A percentile compares a stretch with the other conserved stretches of the same genome.
Evolutionary conservation across 2,113 vertebrate species (phyloP).

Genomic region (Camelus bactrianus): DNA sequence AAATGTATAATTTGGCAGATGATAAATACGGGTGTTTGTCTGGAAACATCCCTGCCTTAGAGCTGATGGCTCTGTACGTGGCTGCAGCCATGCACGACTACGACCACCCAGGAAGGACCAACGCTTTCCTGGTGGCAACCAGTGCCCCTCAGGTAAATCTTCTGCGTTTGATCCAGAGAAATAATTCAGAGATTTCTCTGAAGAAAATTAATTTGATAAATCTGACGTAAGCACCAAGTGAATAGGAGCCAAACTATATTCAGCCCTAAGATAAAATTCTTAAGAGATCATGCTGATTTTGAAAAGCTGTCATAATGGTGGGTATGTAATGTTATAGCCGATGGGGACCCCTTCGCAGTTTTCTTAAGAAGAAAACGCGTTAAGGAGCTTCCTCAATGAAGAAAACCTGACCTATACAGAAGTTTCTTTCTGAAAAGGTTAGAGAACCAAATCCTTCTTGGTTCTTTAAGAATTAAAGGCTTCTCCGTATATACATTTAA

Average conservation of each 20-base stretch:
- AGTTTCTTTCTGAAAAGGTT: conserved; percentile 51
- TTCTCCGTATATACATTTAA: not conserved
- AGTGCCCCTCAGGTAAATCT: conserved; percentile 95
- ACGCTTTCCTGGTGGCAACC: conserved; percentile 98
- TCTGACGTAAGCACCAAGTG: not conserved
- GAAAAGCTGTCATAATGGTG: not conserved
- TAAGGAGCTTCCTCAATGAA: not conserved
- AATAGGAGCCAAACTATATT: not conserved
- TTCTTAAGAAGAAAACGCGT: not conserved
- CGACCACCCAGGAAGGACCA: conserved; percentile 97
- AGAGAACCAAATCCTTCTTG: not conserved
- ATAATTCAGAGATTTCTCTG: not conserved
- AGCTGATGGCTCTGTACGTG: conserved; percentile 99
- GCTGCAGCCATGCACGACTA: conserved; percentile 99
- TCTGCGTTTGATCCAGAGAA: not conserved
- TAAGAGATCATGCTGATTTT: conserved; percentile 10
- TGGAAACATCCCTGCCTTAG: conserved; percentile 97
- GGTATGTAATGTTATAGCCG: not conserved
- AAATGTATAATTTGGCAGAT: conserved; percentile 92
- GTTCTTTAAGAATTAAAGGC: not conserved
- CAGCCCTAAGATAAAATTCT: not conserved
- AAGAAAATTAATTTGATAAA: not conserved
- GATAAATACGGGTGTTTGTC: conserved; percentile 95
- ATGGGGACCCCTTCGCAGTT: not conserved
- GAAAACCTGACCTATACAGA: not conserved